phyloP scores from a whole-genome alignment of 1,140 invertebrate species.

The Papilio polytes region DNA sequence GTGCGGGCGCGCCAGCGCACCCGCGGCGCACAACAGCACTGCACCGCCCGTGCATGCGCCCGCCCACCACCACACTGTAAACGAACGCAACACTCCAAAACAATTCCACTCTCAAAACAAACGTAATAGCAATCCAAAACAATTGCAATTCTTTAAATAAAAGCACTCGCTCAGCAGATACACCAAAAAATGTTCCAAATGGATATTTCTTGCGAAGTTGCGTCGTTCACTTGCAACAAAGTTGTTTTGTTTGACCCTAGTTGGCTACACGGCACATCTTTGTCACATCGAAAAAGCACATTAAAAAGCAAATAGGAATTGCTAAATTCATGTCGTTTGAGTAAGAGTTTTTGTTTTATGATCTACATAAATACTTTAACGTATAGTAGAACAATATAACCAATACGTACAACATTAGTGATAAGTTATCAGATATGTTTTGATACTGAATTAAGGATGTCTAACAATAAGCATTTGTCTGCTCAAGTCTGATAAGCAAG shows the following conservation, averaged over 20 bases:
- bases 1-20: constrained; percentile 74
- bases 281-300: not conserved
- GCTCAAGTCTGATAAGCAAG: not conserved
- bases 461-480: constrained; percentile 5
- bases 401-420: not conserved
- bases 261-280: not conserved
- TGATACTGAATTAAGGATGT: not conserved
- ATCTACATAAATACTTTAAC: not conserved
- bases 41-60: constrained; percentile 79
- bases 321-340: not conserved
- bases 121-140: not conserved
- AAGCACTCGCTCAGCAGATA: not conserved
- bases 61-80: constrained; percentile 80
- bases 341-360: not conserved
- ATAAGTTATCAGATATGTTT: constrained; percentile 18
- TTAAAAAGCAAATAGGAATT: not conserved
- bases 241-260: not conserved
- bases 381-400: not conserved
- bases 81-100: constrained; percentile 3
- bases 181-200: not conserved
- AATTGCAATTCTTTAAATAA: not conserved
- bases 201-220: not conserved
- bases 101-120: constrained; percentile 1
- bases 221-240: not conserved
- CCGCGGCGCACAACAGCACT: constrained; percentile 75